These are phyloP conservation scores for Eupithecia insigniata DNA, from an alignment of 2,888 invertebrate genomes.

Conservation along the genomic window DNA sequence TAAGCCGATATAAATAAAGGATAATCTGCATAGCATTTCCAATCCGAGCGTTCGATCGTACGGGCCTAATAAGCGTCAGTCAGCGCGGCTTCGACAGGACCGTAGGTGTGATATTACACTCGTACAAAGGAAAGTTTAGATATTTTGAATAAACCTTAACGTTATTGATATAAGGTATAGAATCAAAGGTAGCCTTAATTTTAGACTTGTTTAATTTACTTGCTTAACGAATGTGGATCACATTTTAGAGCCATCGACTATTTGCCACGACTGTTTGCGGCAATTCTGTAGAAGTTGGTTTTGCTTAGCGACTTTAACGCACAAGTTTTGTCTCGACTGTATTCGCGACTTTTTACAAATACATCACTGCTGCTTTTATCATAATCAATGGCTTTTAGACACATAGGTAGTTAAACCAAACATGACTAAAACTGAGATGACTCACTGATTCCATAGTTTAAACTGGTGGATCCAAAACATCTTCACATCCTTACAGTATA, in stretches of 20 bases:
- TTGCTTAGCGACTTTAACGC: not conserved
- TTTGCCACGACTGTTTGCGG: not conserved
- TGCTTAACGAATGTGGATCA: not conserved
- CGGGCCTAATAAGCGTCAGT: conserved; percentile 46
- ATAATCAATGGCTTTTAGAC: not conserved
- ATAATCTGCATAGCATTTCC: conserved; percentile 10
- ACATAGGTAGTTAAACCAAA: not conserved
- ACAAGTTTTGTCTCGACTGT: not conserved
- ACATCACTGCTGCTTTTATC: not conserved
- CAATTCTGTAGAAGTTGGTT: not conserved
- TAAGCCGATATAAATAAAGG: not conserved
- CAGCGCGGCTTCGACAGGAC: conserved; percentile 35
- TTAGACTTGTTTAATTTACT: not conserved
- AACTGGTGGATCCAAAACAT: not conserved
- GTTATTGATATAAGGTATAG: not conserved
- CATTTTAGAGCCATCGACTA: not conserved
- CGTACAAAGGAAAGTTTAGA: not conserved
- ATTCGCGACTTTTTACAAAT: not conserved
- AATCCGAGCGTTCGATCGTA: conserved; percentile 17
- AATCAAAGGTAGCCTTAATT: not conserved
- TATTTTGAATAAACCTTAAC: not conserved
- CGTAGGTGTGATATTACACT: conserved; percentile 4
- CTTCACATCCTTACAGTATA: not conserved
- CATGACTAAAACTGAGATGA: not conserved
- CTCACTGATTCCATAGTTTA: not conserved